These are phyloP conservation scores for Lerista edwardsae DNA, from an alignment of 2,797 vertebrate species.

Conservation along the genomic window DNA sequence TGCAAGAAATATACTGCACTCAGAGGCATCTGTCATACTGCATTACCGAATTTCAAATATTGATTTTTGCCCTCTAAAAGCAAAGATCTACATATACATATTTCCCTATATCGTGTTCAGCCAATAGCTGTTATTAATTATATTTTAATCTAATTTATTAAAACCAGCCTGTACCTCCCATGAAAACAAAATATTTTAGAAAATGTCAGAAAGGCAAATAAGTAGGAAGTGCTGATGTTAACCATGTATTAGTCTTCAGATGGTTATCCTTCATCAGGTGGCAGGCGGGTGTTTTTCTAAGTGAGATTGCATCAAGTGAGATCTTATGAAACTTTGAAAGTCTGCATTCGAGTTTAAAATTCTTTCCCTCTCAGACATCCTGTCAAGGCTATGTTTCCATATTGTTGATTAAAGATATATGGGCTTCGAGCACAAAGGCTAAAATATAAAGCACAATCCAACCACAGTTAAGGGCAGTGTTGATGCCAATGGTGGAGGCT, in stretches of 20 bases:
- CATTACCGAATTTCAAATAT: slow-evolving; percentile 34
- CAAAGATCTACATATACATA: slow-evolving; percentile 37
- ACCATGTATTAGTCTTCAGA: slow-evolving; percentile 42
- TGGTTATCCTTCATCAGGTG: slow-evolving; percentile 56
- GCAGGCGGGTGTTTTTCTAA: slow-evolving; percentile 53
- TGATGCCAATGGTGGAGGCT: not conserved
- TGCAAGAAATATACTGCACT: slow-evolving; percentile 46
- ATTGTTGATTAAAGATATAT: slow-evolving; percentile 65
- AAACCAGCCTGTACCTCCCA: slow-evolving; percentile 45
- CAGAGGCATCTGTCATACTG: slow-evolving; percentile 26
- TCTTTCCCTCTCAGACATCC: slow-evolving; percentile 39
- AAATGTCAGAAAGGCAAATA: not conserved
- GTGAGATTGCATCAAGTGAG: slow-evolving; percentile 46
- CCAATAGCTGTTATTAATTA: slow-evolving; percentile 55
- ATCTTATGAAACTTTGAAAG: slow-evolving; percentile 19
- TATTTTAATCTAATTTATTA: slow-evolving; percentile 62
- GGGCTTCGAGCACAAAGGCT: not conserved
- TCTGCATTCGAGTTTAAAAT: slow-evolving; percentile 50
- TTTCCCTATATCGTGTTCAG: slow-evolving; percentile 51
- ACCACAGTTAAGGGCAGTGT: not conserved
- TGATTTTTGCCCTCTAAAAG: slow-evolving; percentile 28
- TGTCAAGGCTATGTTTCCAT: slow-evolving; percentile 28
- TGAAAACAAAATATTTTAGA: slow-evolving; percentile 52
- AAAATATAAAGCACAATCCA: slow-evolving; percentile 37
- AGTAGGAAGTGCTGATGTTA: slow-evolving; percentile 55